These are phyloP conservation scores for Apaloderma vittatum DNA, from an alignment of 2,113 vertebrate species.

Conservation along the genomic window DNA sequence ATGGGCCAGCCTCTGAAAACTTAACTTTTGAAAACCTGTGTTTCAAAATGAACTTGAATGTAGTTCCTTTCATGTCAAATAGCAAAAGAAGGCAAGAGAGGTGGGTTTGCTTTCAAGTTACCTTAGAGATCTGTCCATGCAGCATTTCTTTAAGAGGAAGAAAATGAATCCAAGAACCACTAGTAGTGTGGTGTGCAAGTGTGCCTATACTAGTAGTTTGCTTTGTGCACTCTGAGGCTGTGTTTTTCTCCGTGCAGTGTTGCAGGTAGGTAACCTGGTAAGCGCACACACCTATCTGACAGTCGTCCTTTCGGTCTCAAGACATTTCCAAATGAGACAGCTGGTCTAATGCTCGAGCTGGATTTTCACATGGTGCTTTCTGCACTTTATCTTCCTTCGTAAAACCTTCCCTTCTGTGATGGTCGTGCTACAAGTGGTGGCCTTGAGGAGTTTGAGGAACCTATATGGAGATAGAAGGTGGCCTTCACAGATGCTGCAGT, in stretches of 20 bases:
- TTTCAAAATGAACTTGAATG: not conserved
- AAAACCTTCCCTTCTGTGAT: not conserved
- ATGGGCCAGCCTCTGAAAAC: not conserved
- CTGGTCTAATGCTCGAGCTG: not conserved
- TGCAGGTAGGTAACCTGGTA: not conserved
- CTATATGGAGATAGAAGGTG: not conserved
- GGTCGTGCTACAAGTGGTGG: rapidly evolving
- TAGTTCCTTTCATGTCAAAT: not conserved
- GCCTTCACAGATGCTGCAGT: not conserved
- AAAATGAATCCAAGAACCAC: not conserved
- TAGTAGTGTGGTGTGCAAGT: not conserved
- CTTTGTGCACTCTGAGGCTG: not conserved
- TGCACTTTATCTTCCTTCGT: not conserved
- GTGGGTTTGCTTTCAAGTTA: not conserved
- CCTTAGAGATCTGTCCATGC: not conserved
- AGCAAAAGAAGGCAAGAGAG: not conserved
- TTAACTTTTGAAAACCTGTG: not conserved
- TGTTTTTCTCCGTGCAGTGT: not conserved
- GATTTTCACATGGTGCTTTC: not conserved
- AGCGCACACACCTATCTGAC: not conserved
- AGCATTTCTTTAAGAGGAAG: not conserved
- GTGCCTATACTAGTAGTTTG: not conserved
- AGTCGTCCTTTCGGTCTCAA: not conserved
- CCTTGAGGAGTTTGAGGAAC: not conserved
- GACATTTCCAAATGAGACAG: not conserved